Percentiles rank a stretch among this genome's conserved stretches.
phyloP scores from a whole-genome alignment of 2,113 vertebrate species.

The Shinisaurus crocodilurus region DNA sequence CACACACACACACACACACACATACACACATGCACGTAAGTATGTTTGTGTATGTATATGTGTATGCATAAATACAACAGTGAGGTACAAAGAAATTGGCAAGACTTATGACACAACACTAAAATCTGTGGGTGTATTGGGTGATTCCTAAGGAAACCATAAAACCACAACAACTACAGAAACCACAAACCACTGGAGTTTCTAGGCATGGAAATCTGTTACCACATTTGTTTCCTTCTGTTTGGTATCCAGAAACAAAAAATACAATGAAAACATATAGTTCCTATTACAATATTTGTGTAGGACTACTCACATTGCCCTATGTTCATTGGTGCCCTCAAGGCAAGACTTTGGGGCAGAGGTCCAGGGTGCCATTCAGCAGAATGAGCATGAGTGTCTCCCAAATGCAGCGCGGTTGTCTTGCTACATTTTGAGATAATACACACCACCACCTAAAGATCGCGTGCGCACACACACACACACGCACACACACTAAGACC shows the following conservation, averaged over 20 bases:
- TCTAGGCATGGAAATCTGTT: constrained; percentile 43
- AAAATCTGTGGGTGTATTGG: constrained; percentile 47
- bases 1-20: background rate
- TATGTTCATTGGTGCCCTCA: background rate
- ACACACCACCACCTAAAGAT: background rate
- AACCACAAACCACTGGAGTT: constrained; percentile 75
- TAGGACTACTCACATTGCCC: background rate
- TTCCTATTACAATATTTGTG: background rate
- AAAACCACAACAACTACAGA: constrained; percentile 62
- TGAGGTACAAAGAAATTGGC: constrained; percentile 42
- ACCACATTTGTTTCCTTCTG: constrained; percentile 37
- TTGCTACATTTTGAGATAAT: background rate
- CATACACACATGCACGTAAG: no score
- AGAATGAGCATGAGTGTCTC: no score
- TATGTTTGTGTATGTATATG: background rate
- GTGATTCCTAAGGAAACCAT: constrained; percentile 69
- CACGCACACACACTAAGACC: no score
- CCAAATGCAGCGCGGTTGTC: background rate
- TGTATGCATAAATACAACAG: constrained; percentile 10
- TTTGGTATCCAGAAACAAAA: constrained; percentile 48
- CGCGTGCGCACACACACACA: no score
- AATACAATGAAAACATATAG: background rate
- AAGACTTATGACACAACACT: background rate
- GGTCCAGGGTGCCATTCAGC: background rate
- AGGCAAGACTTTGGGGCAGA: background rate